These are phyloP conservation scores for Lucilia sericata DNA, from an alignment of 1,140 invertebrate genomes.

Conservation along the genomic window DNA sequence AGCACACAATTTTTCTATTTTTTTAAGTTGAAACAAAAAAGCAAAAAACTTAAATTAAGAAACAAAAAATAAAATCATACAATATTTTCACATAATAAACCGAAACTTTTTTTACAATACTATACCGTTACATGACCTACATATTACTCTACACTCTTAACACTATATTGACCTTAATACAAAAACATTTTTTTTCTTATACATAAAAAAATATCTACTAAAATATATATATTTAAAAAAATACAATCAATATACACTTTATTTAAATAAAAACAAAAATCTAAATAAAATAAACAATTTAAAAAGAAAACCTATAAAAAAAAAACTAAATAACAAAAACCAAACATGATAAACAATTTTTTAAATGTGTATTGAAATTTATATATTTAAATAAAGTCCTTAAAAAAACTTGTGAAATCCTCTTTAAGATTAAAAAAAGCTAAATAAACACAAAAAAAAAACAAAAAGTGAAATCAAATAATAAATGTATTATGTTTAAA, in stretches of 20 bases:
- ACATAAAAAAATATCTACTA: background rate
- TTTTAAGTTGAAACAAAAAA: background rate
- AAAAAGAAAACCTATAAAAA: background rate
- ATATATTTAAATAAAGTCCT: conserved; percentile 30
- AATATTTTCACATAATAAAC: background rate
- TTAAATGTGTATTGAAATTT: conserved; percentile 36
- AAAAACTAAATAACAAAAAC: background rate
- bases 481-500: conserved; percentile 41
- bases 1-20: conserved; percentile 6
- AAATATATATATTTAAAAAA: background rate
- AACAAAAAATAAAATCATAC: background rate
- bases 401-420: conserved; percentile 36
- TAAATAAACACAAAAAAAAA: conserved; percentile 20
- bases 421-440: conserved; percentile 14
- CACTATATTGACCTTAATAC: conserved; percentile 3
- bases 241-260: conserved; percentile 31
- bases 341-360: conserved; percentile 23
- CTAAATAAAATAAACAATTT: background rate
- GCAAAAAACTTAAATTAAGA: background rate
- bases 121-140: conserved; percentile 7
- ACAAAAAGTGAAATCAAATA: conserved; percentile 35
- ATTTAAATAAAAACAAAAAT: conserved; percentile 19
- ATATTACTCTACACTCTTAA: background rate
- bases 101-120: background rate
- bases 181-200: conserved; percentile 8